A percentile compares a stretch with the other conserved stretches of the same genome.
phyloP scores from a whole-genome alignment of 2,797 vertebrate species.

The Leptoclinus maculatus region DNA sequence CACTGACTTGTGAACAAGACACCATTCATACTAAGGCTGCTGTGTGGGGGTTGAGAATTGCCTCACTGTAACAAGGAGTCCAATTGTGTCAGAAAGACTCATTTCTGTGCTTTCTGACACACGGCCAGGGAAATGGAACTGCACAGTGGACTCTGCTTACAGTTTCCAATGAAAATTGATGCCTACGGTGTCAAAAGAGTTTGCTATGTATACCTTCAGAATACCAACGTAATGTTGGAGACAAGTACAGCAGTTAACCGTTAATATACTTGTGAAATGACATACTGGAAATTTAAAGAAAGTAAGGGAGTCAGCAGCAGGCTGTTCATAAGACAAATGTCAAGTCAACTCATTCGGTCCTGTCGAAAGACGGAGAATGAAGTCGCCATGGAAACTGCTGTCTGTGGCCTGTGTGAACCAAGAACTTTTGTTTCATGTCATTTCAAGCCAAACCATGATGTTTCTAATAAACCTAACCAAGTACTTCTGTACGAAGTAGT shows the following conservation, averaged over 20 bases:
- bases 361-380: background rate
- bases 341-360: constrained; percentile 5
- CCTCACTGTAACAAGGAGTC: constrained; percentile 63
- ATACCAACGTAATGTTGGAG: background rate
- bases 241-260: background rate
- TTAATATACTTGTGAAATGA: background rate
- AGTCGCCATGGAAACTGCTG: background rate
- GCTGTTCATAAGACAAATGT: background rate
- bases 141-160: background rate
- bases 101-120: constrained; percentile 37
- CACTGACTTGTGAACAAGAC: constrained; percentile 56
- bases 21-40: constrained; percentile 61
- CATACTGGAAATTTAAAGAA: background rate
- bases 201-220: background rate
- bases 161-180: background rate
- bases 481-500: background rate
- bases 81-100: constrained; percentile 56
- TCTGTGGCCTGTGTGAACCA: background rate
- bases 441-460: background rate
- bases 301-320: background rate
- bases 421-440: background rate
- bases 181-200: background rate
- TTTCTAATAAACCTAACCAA: background rate
- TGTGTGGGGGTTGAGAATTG: constrained; percentile 51
- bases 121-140: constrained; percentile 17